phyloP scores from a whole-genome alignment of 2,113 vertebrate species.

The Greenwoodochromis staneri region DNA sequence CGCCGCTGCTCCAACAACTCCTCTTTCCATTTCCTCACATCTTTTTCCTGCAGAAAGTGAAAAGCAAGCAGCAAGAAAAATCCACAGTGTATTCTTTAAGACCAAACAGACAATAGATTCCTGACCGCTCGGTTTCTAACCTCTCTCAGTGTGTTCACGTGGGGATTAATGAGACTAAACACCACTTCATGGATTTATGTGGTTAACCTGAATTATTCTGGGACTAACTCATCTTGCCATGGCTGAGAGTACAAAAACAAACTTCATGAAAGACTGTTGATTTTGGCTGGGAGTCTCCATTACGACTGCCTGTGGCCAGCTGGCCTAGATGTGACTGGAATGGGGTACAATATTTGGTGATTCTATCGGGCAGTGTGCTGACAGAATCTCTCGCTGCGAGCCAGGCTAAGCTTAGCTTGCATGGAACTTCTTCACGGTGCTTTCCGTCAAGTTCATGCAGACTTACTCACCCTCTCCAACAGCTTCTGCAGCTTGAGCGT shows the following conservation, averaged over 20 bases:
- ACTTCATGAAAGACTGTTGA: slow-evolving; percentile 61
- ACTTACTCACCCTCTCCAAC: slow-evolving; percentile 87
- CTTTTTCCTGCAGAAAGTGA: slow-evolving; percentile 82
- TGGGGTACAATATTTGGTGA: slow-evolving; percentile 54
- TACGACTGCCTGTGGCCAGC: slow-evolving; percentile 43
- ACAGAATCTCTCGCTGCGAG: slow-evolving; percentile 47
- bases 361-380: slow-evolving; percentile 51
- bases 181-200: slow-evolving; percentile 51
- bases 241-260: slow-evolving; percentile 52
- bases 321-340: slow-evolving; percentile 33
- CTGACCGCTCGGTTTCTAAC: background rate
- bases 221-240: slow-evolving; percentile 31
- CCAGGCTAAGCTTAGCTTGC: slow-evolving; percentile 10
- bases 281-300: slow-evolving; percentile 50
- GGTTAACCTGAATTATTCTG: slow-evolving; percentile 54
- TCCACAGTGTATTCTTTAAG: background rate
- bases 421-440: slow-evolving; percentile 5
- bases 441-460: slow-evolving; percentile 18
- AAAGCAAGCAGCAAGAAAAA: background rate
- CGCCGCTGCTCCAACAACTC: slow-evolving; percentile 92
- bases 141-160: background rate
- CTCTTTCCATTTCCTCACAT: slow-evolving; percentile 97
- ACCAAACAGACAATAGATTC: background rate
- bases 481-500: slow-evolving; percentile 95
- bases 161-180: slow-evolving; percentile 38